Evolutionary conservation across 2,797 vertebrate species (phyloP), one percentile per base, ranked within the genome.

Genomic region (Hylomyscus alleni): DNA sequence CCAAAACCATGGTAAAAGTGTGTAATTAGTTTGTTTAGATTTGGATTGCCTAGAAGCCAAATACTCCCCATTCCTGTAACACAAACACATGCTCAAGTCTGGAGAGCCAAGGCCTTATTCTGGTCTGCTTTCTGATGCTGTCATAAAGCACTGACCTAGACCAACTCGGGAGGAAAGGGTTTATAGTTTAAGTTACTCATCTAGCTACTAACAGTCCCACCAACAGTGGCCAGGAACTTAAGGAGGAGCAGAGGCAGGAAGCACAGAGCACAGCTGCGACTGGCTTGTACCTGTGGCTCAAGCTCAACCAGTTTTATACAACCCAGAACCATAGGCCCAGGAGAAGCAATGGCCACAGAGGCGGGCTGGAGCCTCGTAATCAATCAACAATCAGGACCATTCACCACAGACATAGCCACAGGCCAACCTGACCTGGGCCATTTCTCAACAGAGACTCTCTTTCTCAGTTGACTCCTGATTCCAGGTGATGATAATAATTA

Each of bases 31-130:
- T 92, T 92, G 22, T 19, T 52, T 76, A 47, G 75, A 92, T 91
- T 86, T 84, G 52, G 62, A 92, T 72, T 82, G 90, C 78, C 40
- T 60, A 92, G 56, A 94, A 87, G 62, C 3, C 81, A 97, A 82
- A 86, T 4, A 78, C 60, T 47, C 47, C 29, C 82, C 34, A 58
- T 44, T 44, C 26, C 65, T 96, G 7, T 50, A 95, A 81, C 5
- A 91, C 34, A 92, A 87, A 65, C 54, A 94, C 26, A 86, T 34
- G 77, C 19, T 75, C 75, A 93, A 82, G 24, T 52, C 40, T 87
- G 22, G 5, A 73, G n/a, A 20, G 69, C n/a, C 56, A 85, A 92
- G 58, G 37, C n/a, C 40, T n/a, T 54, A 3, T 82, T 60, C 47
- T 13, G 47, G 40, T 34, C 29, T 47, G 37, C 10, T 22, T 67